Conservation (phyloP, 2,888 invertebrate species). For the Podabrus alpinus region DNA sequence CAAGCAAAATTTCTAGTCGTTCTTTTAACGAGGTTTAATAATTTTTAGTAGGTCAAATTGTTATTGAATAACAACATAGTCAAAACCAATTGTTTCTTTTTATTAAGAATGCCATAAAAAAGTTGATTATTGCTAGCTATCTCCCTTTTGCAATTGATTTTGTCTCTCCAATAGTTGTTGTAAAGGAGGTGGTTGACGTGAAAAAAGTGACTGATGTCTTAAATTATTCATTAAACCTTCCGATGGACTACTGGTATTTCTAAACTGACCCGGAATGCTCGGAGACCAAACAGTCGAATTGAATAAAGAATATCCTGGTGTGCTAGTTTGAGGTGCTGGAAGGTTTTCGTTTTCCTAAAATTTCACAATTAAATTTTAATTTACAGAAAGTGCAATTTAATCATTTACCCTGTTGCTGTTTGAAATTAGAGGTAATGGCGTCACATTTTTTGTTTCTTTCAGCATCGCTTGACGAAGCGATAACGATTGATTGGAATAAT, state of each 20-base stretch:
- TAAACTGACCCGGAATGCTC: slow-evolving; percentile 47
- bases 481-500: slow-evolving; percentile 38
- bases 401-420: slow-evolving; percentile 15
- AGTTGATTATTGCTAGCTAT: slow-evolving; percentile 33
- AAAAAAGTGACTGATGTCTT: slow-evolving; percentile 71
- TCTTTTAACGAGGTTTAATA: background rate
- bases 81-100: background rate
- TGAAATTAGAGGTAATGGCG: slow-evolving; percentile 17
- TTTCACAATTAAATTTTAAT: background rate
- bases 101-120: background rate
- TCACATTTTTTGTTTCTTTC: slow-evolving; percentile 47
- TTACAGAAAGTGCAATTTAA: background rate
- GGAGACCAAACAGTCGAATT: slow-evolving; percentile 54
- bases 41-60: background rate
- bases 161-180: slow-evolving; percentile 78
- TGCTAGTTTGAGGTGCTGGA: slow-evolving; percentile 27
- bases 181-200: slow-evolving; percentile 76
- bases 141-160: slow-evolving; percentile 61
- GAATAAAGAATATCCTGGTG: slow-evolving; percentile 53
- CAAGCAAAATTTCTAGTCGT: background rate
- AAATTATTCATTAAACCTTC: slow-evolving; percentile 33
- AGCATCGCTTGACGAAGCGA: slow-evolving; percentile 53
- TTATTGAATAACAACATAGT: background rate
- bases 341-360: slow-evolving; percentile 26
- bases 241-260: slow-evolving; percentile 37